Conservation (phyloP, 2,888 invertebrate genomes). For the Aleiodes alternator region DNA sequence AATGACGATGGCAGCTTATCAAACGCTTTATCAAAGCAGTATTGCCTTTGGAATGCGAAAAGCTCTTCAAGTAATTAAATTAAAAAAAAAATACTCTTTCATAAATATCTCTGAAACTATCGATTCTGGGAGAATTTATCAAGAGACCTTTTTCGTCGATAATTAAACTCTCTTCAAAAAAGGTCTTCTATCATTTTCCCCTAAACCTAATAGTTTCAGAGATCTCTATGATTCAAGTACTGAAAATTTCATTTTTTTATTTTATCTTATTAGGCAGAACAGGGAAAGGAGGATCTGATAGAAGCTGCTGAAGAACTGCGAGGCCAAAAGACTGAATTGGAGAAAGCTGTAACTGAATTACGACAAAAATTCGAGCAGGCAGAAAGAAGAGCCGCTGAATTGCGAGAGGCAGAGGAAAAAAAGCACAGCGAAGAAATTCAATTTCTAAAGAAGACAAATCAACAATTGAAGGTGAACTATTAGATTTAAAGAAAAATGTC, state of each 20-base stretch:
- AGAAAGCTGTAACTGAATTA: constrained; percentile 78
- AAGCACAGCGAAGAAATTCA: constrained; percentile 94
- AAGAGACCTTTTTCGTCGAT: too few species aligned
- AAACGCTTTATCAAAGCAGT: constrained; percentile 97
- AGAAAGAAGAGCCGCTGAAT: constrained; percentile 88
- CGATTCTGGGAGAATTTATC: too few species aligned
- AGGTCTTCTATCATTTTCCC: too few species aligned
- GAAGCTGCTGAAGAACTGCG: constrained; percentile 85
- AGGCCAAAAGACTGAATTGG: constrained; percentile 79
- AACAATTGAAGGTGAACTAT: constrained; percentile 87
- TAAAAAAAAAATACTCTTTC: too few species aligned
- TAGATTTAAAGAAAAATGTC: not conserved
- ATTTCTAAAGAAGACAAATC: constrained; percentile 94
- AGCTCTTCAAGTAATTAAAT: constrained; percentile 85
- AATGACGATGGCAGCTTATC: constrained; percentile 98
- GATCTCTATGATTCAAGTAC: too few species aligned
- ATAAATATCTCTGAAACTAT: too few species aligned
- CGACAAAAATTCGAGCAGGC: constrained; percentile 88
- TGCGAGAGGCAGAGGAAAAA: constrained; percentile 92
- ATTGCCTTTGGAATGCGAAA: constrained; percentile 99
- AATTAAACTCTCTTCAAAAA: too few species aligned
- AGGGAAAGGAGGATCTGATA: constrained; percentile 89
- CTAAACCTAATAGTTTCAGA: too few species aligned
- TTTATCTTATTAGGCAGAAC: constrained; percentile 81
- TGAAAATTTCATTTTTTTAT: not conserved